These are phyloP conservation scores for Dermochelys coriacea DNA, from an alignment of 2,797 vertebrate species.

Conservation along the genomic window DNA sequence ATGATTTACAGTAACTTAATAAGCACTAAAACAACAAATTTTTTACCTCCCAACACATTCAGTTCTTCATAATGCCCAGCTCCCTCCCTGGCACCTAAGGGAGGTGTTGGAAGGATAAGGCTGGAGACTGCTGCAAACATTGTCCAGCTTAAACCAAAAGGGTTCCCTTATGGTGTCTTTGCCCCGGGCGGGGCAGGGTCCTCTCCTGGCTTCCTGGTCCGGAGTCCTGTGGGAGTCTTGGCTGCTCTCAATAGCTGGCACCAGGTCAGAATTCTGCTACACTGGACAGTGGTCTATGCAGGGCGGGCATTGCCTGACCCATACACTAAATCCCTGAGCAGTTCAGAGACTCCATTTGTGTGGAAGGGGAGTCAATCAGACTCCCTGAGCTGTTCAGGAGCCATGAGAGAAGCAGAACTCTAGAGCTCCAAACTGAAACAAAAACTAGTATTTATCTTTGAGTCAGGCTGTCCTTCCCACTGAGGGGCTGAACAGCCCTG, in stretches of 20 bases:
- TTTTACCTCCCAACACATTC: background rate
- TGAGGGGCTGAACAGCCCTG: background rate
- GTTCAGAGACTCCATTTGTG: background rate
- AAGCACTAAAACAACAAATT: background rate
- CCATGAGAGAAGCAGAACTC: background rate
- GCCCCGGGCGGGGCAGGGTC: background rate
- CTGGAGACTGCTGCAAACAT: background rate
- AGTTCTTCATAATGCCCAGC: background rate
- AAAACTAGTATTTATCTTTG: background rate
- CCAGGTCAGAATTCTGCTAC: background rate
- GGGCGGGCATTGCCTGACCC: background rate
- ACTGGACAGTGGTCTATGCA: background rate
- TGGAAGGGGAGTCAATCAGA: background rate
- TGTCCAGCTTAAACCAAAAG: background rate
- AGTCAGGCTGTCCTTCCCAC: background rate
- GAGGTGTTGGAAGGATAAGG: background rate
- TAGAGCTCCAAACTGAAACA: background rate
- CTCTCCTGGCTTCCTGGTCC: background rate
- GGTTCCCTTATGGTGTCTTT: background rate
- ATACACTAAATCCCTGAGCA: background rate
- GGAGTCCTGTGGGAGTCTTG: background rate
- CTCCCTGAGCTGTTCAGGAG: background rate
- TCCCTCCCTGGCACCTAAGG: background rate
- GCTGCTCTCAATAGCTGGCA: background rate
- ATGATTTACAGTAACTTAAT: background rate